Percentiles rank a stretch among this genome's conserved stretches.
Evolutionary conservation across 2,888 invertebrate genomes (phyloP).

Genomic region (Mesoligia furuncula): DNA sequence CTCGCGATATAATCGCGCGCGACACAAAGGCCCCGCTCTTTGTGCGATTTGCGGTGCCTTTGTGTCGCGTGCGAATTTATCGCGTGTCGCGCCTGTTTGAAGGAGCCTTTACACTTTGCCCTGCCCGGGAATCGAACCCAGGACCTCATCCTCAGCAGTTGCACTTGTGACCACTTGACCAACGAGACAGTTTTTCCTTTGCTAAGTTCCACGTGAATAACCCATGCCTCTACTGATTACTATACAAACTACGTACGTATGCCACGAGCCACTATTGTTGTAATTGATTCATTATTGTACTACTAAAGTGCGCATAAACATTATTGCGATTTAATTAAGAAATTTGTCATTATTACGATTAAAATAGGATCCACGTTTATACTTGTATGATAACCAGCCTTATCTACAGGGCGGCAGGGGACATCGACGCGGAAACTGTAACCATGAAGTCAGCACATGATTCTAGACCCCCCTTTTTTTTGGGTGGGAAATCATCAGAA

Average conservation of each 20-base stretch:
- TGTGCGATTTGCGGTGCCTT: too few species aligned
- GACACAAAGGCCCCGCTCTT: too few species aligned
- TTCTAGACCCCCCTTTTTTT: too few species aligned
- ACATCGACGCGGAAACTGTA: neutral
- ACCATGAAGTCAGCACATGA: neutral
- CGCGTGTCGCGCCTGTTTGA: too few species aligned
- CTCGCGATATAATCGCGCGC: too few species aligned
- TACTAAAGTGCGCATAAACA: constrained; percentile 37
- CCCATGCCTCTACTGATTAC: neutral
- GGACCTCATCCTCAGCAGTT: neutral
- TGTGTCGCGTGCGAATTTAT: too few species aligned
- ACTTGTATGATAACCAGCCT: constrained; percentile 29
- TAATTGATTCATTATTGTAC: constrained; percentile 22
- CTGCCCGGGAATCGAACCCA: too few species aligned
- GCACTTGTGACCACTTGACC: neutral
- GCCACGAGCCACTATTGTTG: neutral
- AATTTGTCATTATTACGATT: constrained; percentile 31
- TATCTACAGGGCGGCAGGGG: neutral
- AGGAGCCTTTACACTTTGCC: too few species aligned
- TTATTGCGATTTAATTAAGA: constrained; percentile 37
- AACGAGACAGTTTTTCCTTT: neutral
- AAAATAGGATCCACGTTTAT: constrained; percentile 32
- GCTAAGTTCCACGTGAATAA: constrained; percentile 16
- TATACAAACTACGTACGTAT: neutral
- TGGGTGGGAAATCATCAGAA: too few species aligned